Base-by-base conservation (phyloP, 1,140 invertebrate species). In the Coptotermes formosanus region DNA sequence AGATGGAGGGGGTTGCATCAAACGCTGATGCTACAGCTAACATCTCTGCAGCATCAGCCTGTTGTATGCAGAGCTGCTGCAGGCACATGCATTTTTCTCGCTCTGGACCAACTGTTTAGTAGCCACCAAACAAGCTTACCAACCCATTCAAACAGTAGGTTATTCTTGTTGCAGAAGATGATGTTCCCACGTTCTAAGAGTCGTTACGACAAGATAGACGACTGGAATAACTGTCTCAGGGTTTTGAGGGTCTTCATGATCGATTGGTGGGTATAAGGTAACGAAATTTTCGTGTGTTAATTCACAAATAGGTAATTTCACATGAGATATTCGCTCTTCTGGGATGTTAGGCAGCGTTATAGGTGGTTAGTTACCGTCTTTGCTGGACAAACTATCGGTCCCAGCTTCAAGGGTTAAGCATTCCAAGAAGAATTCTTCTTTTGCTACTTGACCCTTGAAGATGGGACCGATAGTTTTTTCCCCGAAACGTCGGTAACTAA, bases 1-100 rank as follows among this genome's bases (percentile, higher is more conserved):
- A 75, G 64, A 30, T 25, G 25, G n/a, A 30, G 64, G 64, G 64
- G n/a, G 64, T 19, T 30, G 64, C 25, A 21, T 23, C 59, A 48
- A 48, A 48, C 59, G 1, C 7, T 64, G 59, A 64, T 64, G 59
- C 59, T 64, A 25, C 64, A 75, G 7, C 64, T 12, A 30, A 30
- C 64, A 75, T 75, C 64, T 75, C 64, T 75, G 64, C 64, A 75
- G 64, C 64, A 30, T 30, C 64, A 75, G 64, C 64, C n/a, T 30
- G 21, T 3, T 75, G 64, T 6, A 0, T n/a, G 64, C 64, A 25
- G n/a, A 14, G 64, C 25, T 30, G 64, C 25, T 30, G 64, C 64
- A 75, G n/a, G 64, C 64, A 75, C 9, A 75, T n/a, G 64, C 14
- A 75, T n/a, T 75, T 25, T 75, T 75, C n/a, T 30, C 64, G 25